Base-by-base conservation (phyloP, 1,140 invertebrate genomes). In the Drosophila miranda region DNA sequence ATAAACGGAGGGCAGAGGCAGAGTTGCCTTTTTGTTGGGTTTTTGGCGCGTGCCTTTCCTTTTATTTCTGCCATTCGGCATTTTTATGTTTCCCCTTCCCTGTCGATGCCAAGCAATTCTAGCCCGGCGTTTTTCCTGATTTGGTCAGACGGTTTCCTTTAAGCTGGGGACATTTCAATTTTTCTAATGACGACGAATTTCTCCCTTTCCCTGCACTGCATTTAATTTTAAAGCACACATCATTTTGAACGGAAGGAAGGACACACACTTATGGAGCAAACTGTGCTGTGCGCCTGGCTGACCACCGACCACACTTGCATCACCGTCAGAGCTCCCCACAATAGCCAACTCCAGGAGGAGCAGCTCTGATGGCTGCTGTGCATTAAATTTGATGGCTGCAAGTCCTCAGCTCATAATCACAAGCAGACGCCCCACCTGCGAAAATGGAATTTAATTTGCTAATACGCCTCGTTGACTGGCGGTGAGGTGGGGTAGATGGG, bases 381-480 rank as follows among this genome's bases (percentile, higher is more conserved):
- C 63, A 70, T 80, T 80, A 57, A 80, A 72, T 76, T 71, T 62
- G 46, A 71, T 57, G 38, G 54, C 59, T 43, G 54, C 54, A 81
- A 80, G 57, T 71, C 61, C 73, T 68, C n/a, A 21, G 62, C 50
- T 67, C 67, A 81, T 81, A 80, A 77, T 81, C 61, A 81, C 74
- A 45, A 48, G 45, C 61, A 64, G 54, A 19, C 72, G 63, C 41
- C 49, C 49, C 71, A 75, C 49, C 68, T 77, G 78, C 45, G 58
- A 62, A 75, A 71, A 87, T 87, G 82, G 70, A 82, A 82, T 86
- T 86, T 87, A 71, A 87, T 87, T 86, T 87, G 56, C 66, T 73
- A 60, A 75, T 61, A 76, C 73, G 59, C 71, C 56, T 23, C 58
- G 51, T 42, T 59, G 43, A 51, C 43, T 58, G 54, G 48, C 60